These are phyloP conservation scores for Leptarthrus brevirostris DNA, from an alignment of 2,888 invertebrate species.

Conservation along the genomic window DNA sequence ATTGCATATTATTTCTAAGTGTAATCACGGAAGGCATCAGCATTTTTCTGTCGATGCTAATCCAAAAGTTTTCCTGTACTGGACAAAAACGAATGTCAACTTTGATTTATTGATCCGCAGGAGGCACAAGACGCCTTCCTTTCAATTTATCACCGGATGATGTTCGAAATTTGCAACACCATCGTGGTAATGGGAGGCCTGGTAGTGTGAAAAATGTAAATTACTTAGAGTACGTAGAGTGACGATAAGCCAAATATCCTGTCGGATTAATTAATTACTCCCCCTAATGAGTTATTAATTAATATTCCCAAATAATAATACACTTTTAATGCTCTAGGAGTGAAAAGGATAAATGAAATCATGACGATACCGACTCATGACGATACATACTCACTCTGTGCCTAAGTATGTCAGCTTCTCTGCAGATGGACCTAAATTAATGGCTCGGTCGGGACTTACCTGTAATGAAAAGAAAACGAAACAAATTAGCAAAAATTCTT, in stretches of 20 bases:
- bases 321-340: background rate
- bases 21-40: conserved; percentile 25
- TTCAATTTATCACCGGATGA: conserved; percentile 37
- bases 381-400: too few relatives aligned
- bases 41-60: conserved; percentile 24
- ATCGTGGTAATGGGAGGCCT: conserved; percentile 2
- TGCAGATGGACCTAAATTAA: too few relatives aligned
- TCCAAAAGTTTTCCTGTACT: conserved; percentile 7
- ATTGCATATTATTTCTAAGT: background rate
- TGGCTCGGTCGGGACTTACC: too few relatives aligned
- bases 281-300: conserved; percentile 43
- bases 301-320: conserved; percentile 11
- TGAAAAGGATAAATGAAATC: background rate
- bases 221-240: conserved; percentile 11
- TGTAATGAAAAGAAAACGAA: too few relatives aligned
- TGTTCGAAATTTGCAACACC: conserved; percentile 30
- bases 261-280: conserved; percentile 40
- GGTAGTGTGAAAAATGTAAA: conserved; percentile 28
- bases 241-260: conserved; percentile 33
- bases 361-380: background rate
- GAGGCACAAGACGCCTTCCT: background rate
- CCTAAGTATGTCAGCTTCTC: too few relatives aligned
- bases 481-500: too few relatives aligned
- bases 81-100: background rate
- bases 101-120: conserved; percentile 42